Base-by-base conservation (phyloP, 2,888 invertebrate species). In the Muscina levida region DNA sequence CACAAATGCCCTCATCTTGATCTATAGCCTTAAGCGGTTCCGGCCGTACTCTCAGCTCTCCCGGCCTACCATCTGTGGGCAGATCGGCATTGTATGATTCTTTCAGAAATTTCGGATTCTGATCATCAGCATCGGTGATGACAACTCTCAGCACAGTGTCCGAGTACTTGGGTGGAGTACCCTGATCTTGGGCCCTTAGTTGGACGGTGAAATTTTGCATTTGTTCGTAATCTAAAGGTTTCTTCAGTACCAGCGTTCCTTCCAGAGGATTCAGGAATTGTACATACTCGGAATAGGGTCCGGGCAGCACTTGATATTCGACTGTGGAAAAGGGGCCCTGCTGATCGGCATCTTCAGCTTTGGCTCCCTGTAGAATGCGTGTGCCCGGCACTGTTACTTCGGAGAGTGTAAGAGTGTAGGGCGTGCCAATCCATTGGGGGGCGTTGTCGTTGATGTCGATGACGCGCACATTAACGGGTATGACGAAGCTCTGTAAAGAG, bases 401-500 rank as follows among this genome's bases (percentile, higher is more conserved):
- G 0, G 96, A 96, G 74, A 97, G 93, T 84, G 96, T 95, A 84
- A 95, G 92, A 62, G 94, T 92, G 90, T 96, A 97, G 0, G 97
- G 96, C 0, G 95, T 95, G 83, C 95, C 95, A 78, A 93, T 91
- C 92, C 97, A 97, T 86, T 92, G 92, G 0, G 97, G 97, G 8
- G 96, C 95, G 91, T 97, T 97, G 91, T 97, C 97, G 89, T 97
- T 97, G 80, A 96, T 96, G 90, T 97, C 97, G 84, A 96, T 96
- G 77, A 97, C 97, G 84, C 97, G 93, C 68, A 90, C 89, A 84
- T 90, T 90, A 15, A 90, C 91, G 10, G 91, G 91, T 39, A 90
- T 86, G 10, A 90, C 89, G 82, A 91, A 91, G 79, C 90, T 90
- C 89, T 89, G 85, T n/a, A 8, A 82, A 67, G 67, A 57, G 67